Percentiles rank a stretch among this genome's conserved stretches.
Conservation (phyloP, 2,888 invertebrate species). For the Phalera bucephala region DNA sequence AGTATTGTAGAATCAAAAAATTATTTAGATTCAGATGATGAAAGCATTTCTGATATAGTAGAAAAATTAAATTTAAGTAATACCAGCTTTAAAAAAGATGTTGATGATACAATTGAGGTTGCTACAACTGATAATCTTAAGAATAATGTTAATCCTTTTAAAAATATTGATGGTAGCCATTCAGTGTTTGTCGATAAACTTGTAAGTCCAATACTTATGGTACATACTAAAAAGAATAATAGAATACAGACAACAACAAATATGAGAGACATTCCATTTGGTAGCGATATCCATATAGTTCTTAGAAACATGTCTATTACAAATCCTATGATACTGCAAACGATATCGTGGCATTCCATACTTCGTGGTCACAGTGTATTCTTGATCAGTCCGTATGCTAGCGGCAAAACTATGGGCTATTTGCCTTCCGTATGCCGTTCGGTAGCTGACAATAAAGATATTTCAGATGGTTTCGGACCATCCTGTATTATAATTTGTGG, state of each 20-base stretch:
- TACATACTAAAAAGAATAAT: conserved; percentile 63
- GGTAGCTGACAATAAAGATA: conserved; percentile 66
- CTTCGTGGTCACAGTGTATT: conserved; percentile 85
- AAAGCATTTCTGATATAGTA: conserved; percentile 37
- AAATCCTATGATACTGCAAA: conserved; percentile 83
- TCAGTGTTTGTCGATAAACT: conserved; percentile 72
- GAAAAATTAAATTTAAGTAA: conserved; percentile 36
- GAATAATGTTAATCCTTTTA: conserved; percentile 62
- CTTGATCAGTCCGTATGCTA: conserved; percentile 81
- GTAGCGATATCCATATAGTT: conserved; percentile 45
- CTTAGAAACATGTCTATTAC: conserved; percentile 57
- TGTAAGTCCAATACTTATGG: conserved; percentile 63
- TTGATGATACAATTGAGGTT: conserved; percentile 4
- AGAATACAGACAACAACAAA: conserved; percentile 50
- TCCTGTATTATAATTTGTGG: conserved; percentile 86
- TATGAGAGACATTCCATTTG: conserved; percentile 59
- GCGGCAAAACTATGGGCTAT: conserved; percentile 89
- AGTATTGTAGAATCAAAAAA: background rate
- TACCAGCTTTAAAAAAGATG: conserved; percentile 9
- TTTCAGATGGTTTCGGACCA: conserved; percentile 80
- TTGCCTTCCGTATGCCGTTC: conserved; percentile 86
- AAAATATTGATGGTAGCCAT: conserved; percentile 55
- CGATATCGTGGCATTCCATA: conserved; percentile 87
- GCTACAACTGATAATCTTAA: conserved; percentile 5
- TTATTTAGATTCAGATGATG: conserved; percentile 36